Base-by-base conservation (phyloP, 1,140 invertebrate species). In the Pygmarrhopalites habei region DNA sequence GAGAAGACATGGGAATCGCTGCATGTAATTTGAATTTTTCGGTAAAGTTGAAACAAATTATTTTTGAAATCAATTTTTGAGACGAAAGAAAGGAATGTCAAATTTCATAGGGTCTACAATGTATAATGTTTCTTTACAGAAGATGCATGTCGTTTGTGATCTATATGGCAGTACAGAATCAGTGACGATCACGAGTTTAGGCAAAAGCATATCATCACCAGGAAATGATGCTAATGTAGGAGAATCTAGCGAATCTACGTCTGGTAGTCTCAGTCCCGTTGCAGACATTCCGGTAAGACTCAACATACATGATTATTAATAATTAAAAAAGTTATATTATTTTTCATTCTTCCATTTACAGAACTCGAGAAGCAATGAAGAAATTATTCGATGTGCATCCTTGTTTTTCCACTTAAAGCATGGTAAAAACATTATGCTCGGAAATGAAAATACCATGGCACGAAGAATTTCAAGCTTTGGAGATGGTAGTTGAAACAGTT, bases 1-100 rank as follows among this genome's bases (percentile, higher is more conserved):
- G 88, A 0, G 86, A 89, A 75, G 89, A 92, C 72, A 82, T 90
- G 73, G 86, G 88, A n/a, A 80, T 87, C n/a, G 86, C 86, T 25
- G 86, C 86, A 23, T 78, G 80, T n/a, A 84, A 87, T 73, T 79
- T 90, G 23, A 86, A 86, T 74, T 85, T 85, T 72, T 43, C 51
- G 59, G 25, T 39, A n/a, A 28, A 66, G 39, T 61, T 51, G 26
- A 49, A 28, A n/a, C n/a, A n/a, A n/a, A n/a, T n/a, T n/a, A n/a
- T n/a, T 62, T 60, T 68, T 53, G 25, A 57, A 25, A 35, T 35
- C 5, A 35, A 35, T 7, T 35, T 5, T 35, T 5, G 15, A 35
- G 15, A 35, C n/a, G 19, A 35, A 56, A 56, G 19, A 17, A 7
- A 28, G 51, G 7, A 25, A 29, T 25, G 19, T n/a, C n/a, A n/a